Evolutionary conservation across 2,888 invertebrate genomes (phyloP), one percentile per base, ranked within the genome.

Genomic region (Tenthredo distinguenda): DNA sequence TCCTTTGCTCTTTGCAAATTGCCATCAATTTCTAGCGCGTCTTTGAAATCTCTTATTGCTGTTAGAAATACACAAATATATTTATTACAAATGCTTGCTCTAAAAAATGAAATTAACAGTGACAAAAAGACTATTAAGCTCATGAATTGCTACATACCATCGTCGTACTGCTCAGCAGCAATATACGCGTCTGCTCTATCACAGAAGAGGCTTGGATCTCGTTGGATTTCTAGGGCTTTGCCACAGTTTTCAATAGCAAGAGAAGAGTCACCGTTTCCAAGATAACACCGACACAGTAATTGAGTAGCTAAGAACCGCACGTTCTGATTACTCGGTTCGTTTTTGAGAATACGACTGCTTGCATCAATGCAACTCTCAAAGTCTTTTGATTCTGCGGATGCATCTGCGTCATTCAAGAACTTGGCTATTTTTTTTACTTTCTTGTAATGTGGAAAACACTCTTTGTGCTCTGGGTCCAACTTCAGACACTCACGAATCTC

Each of bases 401-500:
- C 93, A 90, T 97, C 96, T 12, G 97, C 96, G 37, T 96, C 95
- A 37, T 94, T 93, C 85, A 98, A 92, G 86, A 96, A 94, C 92
- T 98, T 98, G 88, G 97, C 98, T 18, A 99, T 95, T 93, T 99
- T 99, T 93, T 99, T 99, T 50, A 99, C 95, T 93, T 97, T 98
- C 93, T 99, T 99, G 94, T 99, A 99, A 91, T 99, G 97, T 31
- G 97, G 96, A 94, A 99, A 99, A 94, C 99, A 99, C 90, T 97
- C 95, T 94, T 98, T 98, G 94, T 99, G 99, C 90, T 99, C 99
- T 0, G 99, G 99, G 94, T 99, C 99, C 68, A 99, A 94, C 93
- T 98, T 99, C 26, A 99, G 95, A 93, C 99, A 99, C 93, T 99
- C 99, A 31, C 99, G 96, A 88, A 99, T 97, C 94, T 99, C 98